These are phyloP conservation scores for Ophioderma brevispina DNA, from an alignment of 35 echinoderm and acorn worm genomes.

Conservation along the genomic window DNA sequence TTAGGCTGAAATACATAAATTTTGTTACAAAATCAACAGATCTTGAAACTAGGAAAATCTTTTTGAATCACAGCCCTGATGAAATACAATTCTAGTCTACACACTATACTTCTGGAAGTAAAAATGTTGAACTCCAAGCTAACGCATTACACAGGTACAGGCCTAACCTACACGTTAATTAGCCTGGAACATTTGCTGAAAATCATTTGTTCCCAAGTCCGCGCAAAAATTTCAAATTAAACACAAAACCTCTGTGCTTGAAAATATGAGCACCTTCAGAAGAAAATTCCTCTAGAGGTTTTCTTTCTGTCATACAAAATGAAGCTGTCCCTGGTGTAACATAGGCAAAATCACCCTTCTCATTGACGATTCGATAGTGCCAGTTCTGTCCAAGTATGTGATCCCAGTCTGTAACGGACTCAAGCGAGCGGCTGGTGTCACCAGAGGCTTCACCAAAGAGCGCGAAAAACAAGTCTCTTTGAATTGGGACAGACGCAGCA, in stretches of 20 bases:
- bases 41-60: no score
- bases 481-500: conserved; percentile 18
- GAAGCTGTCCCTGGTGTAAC: not conserved
- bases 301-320: not conserved
- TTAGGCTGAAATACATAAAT: no score
- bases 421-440: not conserved
- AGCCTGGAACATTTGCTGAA: not conserved
- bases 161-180: not conserved
- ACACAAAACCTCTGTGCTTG: not conserved
- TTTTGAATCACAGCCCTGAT: no score
- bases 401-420: not conserved
- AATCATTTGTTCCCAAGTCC: not conserved
- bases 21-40: no score
- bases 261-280: not conserved
- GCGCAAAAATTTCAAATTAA: not conserved
- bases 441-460: not conserved
- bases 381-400: not conserved
- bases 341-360: not conserved
- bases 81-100: no score
- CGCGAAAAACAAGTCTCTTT: not conserved
- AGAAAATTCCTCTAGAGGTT: not conserved
- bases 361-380: not conserved
- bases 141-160: no score
- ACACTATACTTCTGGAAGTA: no score
- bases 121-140: no score